A percentile compares a stretch with the other conserved stretches of the same genome.
These are phyloP conservation scores for Plestiodon gilberti DNA, from an alignment of 2,113 vertebrate genomes.

Conservation along the genomic window DNA sequence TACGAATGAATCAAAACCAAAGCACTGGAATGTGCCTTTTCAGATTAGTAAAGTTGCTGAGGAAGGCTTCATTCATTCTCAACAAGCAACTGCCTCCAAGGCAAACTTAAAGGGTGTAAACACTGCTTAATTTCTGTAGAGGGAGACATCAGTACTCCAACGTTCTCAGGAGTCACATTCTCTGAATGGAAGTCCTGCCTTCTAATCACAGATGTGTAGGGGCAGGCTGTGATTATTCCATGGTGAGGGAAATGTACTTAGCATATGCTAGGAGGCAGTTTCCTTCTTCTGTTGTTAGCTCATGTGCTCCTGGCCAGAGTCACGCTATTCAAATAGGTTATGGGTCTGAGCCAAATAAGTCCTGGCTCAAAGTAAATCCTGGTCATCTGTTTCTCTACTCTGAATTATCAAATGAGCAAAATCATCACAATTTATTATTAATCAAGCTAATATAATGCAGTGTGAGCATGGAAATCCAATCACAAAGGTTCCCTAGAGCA, in stretches of 20 bases:
- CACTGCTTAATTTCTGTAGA: background rate
- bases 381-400: no score
- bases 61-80: background rate
- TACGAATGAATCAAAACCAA: no score
- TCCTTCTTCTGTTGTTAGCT: background rate
- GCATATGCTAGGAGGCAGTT: background rate
- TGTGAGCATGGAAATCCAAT: no score
- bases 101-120: background rate
- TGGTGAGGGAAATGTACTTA: background rate
- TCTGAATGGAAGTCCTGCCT: background rate
- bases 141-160: background rate
- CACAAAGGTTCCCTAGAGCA: no score
- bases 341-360: background rate
- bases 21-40: no score
- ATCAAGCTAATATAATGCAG: no score
- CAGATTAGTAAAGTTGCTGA: no score
- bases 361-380: no score
- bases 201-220: background rate
- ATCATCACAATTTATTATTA: no score
- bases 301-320: background rate
- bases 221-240: background rate
- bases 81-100: background rate
- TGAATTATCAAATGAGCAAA: no score
- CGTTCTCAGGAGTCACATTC: background rate
- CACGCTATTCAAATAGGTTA: background rate